A percentile compares a stretch with the other conserved stretches of the same genome.
phyloP scores from a whole-genome alignment of 2,113 vertebrate species.

The Ceyx cyanopectus region DNA sequence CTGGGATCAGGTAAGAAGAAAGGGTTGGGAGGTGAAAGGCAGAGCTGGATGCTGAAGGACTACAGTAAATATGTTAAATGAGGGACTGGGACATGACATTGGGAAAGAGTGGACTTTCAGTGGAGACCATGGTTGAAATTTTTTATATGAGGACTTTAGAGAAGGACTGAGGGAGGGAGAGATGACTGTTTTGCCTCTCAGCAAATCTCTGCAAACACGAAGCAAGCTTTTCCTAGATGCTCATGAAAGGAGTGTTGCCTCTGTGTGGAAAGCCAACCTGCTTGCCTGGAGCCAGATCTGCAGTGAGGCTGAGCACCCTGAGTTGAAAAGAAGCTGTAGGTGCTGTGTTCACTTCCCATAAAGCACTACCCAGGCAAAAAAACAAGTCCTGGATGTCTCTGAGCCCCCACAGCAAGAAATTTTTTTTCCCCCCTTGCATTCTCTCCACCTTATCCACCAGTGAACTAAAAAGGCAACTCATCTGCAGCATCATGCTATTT shows the following conservation, averaged over 20 bases:
- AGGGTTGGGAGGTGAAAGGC: background rate
- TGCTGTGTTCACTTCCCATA: background rate
- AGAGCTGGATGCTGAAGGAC: background rate
- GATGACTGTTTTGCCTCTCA: background rate
- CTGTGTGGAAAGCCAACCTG: background rate
- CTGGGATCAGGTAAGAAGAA: background rate
- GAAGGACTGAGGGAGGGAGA: background rate
- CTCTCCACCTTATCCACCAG: background rate
- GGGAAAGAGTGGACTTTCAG: background rate
- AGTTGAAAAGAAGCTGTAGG: background rate
- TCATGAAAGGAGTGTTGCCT: accelerated
- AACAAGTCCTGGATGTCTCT: background rate
- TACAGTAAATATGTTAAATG: background rate
- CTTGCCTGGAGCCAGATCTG: background rate
- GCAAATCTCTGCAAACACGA: background rate
- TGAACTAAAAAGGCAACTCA: background rate
- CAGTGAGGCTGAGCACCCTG: background rate
- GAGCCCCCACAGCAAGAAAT: background rate
- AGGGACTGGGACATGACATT: background rate
- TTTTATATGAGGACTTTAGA: background rate
- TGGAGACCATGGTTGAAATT: background rate
- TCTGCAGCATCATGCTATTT: background rate
- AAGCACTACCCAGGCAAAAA: background rate
- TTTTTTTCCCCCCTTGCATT: background rate
- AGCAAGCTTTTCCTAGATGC: background rate